Conservation (phyloP, 1,140 invertebrate genomes). For the Zaprionus inermis region DNA sequence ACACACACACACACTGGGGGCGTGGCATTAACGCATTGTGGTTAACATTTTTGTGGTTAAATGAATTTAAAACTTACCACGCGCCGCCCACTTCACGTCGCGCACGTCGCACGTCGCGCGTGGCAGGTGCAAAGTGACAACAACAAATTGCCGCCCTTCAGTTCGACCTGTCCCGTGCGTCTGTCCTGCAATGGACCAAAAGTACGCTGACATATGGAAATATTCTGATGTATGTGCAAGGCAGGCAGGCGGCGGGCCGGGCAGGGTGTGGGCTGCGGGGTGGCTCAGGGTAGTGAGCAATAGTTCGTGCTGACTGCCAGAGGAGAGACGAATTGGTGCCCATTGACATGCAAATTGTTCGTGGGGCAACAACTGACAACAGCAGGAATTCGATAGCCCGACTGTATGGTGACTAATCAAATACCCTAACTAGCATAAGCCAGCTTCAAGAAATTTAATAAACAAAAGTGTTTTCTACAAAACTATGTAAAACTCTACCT, state of each 20-base stretch:
- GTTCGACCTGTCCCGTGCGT: constrained; percentile 6
- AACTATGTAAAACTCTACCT: too few species aligned
- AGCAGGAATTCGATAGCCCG: constrained; percentile 16
- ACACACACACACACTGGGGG: too few species aligned
- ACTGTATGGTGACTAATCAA: constrained; percentile 15
- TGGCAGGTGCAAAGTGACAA: constrained; percentile 78
- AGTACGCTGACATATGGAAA: constrained; percentile 75
- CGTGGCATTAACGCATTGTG: constrained; percentile 81
- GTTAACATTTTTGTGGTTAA: constrained; percentile 81
- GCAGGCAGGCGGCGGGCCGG: not conserved
- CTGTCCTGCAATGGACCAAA: constrained; percentile 44
- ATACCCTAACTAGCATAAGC: constrained; percentile 17
- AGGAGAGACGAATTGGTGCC: constrained; percentile 60
- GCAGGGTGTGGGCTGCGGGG: not conserved
- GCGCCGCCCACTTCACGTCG: not conserved
- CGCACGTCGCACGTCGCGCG: constrained; percentile 33
- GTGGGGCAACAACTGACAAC: constrained; percentile 54
- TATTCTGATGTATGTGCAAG: constrained; percentile 60
- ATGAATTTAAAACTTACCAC: constrained; percentile 77
- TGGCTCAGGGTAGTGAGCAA: not conserved
- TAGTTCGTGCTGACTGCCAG: constrained; percentile 33
- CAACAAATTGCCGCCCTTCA: constrained; percentile 71
- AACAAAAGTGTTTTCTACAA: too few species aligned
- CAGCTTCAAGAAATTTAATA: not conserved
- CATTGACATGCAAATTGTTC: constrained; percentile 77